Base-by-base conservation (phyloP, 1,140 invertebrate genomes). In the Nebria ingens region DNA sequence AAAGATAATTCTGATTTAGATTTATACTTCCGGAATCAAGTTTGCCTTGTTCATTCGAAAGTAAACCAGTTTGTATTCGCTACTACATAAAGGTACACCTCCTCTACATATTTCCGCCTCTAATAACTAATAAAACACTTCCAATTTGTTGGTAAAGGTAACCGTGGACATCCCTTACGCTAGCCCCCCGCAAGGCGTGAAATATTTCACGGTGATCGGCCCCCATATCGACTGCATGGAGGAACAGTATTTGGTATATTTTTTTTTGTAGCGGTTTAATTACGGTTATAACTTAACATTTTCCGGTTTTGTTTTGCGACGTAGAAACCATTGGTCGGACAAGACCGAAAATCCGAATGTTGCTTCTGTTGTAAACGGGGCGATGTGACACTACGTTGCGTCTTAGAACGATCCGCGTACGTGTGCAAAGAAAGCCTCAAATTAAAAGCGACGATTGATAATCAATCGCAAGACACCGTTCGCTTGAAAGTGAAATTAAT, bases 151-250 rank as follows among this genome's bases (percentile, higher is more conserved):
- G 60, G 19, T 53, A 9, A n/a, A 73, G 69, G 77, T 84, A 1
- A 86, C 85, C 6, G 78, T 90, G 22, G 87, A 91, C 65, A 88
- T 90, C 62, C 87, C 88, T 0, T 90, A 89, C 65, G 85, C 86
- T 2, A 89, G 86, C 49, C 86, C 87, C 2, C 88, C 88, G 0
- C 87, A 91, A 70, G 86, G 86, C 1, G 85, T 89, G 73, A 90
- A 90, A 66, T 91, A 91, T 68, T 91, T 91, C 67, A 89, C 87
- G 1, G 76, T 91, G 25, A 87, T 91, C 61, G 88, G 87, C 15
- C 87, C 88, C 12, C 85, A 89, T 63, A 89, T 89, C 62, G 88
- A 91, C 68, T 91, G 87, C 65, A 89, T 89, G 86, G 88, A 90
- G 56, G 86, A 90, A 64, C 83, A 89, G 68, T 89, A 87, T 69